Percentiles rank a stretch among this genome's conserved stretches.
These are phyloP conservation scores for Girardinichthys multiradiatus DNA, from an alignment of 2,113 vertebrate species.

Conservation along the genomic window DNA sequence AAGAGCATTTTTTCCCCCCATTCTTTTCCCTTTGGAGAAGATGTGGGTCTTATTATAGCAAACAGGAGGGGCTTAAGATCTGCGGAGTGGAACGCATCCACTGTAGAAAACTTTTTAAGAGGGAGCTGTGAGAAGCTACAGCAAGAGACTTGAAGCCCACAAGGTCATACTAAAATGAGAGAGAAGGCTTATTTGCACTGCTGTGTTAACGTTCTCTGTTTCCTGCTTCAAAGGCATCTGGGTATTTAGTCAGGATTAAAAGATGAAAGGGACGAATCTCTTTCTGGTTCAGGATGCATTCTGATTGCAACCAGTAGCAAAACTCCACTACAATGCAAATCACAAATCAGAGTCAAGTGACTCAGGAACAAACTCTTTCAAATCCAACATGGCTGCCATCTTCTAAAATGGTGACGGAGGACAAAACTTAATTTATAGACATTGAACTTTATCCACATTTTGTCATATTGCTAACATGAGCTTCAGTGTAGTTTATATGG, in stretches of 20 bases:
- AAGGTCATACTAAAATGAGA: constrained; percentile 13
- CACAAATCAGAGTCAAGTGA: too few species aligned
- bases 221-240: background rate
- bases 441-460: too few species aligned
- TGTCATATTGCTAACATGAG: too few species aligned
- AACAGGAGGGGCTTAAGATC: constrained; percentile 18
- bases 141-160: background rate
- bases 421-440: too few species aligned
- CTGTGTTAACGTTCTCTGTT: background rate
- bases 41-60: constrained; percentile 63
- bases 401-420: too few species aligned
- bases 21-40: constrained; percentile 43
- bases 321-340: too few species aligned
- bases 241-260: constrained; percentile 1
- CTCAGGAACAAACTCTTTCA: too few species aligned
- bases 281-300: too few species aligned
- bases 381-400: too few species aligned
- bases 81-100: constrained; percentile 6
- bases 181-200: background rate
- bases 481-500: too few species aligned
- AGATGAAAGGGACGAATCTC: background rate
- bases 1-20: constrained; percentile 3
- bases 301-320: too few species aligned
- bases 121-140: constrained; percentile 25
- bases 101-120: constrained; percentile 29